Conservation (phyloP, 2,888 invertebrate genomes). For the Girardia tigrina region DNA sequence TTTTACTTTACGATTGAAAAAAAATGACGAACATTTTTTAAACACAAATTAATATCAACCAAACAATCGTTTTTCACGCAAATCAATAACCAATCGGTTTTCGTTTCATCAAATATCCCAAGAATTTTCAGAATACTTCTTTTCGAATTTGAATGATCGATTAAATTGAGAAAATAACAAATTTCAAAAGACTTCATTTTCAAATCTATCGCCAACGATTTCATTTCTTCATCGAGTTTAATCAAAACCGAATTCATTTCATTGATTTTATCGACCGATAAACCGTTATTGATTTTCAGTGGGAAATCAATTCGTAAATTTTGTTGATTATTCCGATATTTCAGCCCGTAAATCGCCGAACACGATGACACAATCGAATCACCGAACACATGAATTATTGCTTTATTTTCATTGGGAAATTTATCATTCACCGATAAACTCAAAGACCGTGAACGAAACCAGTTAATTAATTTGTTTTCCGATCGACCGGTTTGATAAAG, state of each 20-base stretch:
- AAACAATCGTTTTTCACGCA: not conserved
- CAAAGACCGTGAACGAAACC: not conserved
- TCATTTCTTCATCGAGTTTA: conserved; percentile 3
- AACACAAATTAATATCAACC: not conserved
- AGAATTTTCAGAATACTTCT: not conserved
- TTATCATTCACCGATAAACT: not conserved
- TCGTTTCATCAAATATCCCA: not conserved
- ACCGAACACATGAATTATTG: not conserved
- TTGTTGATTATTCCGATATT: not conserved
- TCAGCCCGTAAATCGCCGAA: conserved; percentile 9
- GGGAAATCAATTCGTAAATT: not conserved
- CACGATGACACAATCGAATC: not conserved
- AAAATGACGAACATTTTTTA: not conserved
- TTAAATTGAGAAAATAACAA: not conserved
- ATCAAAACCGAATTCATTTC: not conserved
- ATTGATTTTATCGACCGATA: not conserved
- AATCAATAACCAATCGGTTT: conserved; percentile 3
- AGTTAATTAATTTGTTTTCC: conserved; percentile 14
- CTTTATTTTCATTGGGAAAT: not conserved
- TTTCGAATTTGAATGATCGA: not conserved
- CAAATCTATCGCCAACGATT: not conserved
- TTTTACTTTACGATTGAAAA: too few species aligned
- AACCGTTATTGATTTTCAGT: not conserved
- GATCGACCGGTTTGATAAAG: not conserved
- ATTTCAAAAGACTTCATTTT: not conserved